phyloP scores from a whole-genome alignment of 2,113 vertebrate genomes.

The Callipepla squamata region DNA sequence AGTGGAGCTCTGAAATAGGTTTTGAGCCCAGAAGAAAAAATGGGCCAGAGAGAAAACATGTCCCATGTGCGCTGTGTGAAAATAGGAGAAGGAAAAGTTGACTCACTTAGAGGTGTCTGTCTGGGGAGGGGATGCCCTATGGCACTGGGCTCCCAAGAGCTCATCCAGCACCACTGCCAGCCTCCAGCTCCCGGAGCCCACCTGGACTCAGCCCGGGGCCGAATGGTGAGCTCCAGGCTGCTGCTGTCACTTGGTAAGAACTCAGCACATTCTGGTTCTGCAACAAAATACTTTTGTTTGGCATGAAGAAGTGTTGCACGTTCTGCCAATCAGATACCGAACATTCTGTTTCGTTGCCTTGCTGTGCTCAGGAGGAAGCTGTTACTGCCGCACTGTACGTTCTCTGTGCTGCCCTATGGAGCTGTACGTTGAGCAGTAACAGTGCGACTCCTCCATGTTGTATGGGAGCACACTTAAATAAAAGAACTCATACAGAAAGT shows the following conservation, averaged over 20 bases:
- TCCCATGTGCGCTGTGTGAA: not conserved
- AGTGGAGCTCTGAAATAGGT: not conserved
- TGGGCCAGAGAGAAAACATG: not conserved
- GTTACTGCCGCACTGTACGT: rapidly evolving
- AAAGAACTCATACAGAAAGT: not conserved
- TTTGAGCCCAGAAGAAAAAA: not conserved
- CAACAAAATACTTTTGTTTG: not conserved
- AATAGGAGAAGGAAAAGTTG: not conserved
- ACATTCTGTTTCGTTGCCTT: not conserved
- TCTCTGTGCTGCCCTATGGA: not conserved
- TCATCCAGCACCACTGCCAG: not conserved
- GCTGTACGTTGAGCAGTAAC: not conserved
- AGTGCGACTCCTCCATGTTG: not conserved
- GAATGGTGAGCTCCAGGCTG: not conserved
- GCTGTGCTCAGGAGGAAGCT: not conserved
- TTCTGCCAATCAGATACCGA: not conserved
- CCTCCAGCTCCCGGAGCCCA: not conserved
- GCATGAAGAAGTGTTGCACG: not conserved
- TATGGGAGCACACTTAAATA: not conserved
- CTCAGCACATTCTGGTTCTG: not conserved
- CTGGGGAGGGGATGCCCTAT: not conserved
- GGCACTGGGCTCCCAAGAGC: not conserved
- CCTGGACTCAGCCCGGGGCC: not conserved
- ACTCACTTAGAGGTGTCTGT: not conserved
- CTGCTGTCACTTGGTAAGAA: rapidly evolving